Conservation (phyloP, 2,113 vertebrate genomes). For the Microcebus lehilahytsara region DNA sequence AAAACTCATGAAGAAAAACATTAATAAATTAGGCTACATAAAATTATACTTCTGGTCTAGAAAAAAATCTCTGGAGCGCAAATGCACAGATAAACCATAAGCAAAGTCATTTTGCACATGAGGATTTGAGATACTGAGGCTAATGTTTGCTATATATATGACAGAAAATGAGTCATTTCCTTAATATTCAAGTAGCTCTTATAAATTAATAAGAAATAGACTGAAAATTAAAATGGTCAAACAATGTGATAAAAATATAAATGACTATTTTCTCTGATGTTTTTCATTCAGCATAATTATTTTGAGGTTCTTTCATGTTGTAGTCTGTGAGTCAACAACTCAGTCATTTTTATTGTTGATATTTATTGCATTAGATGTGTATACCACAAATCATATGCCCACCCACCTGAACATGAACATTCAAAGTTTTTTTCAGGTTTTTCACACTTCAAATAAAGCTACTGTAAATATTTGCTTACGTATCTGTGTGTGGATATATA, state of each 20-base stretch:
- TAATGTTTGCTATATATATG: neutral
- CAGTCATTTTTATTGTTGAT: too few relatives aligned
- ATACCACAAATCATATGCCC: too few relatives aligned
- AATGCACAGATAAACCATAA: neutral
- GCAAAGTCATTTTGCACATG: neutral
- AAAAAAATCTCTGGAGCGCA: neutral
- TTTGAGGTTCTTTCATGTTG: too few relatives aligned
- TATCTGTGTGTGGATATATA: too few relatives aligned
- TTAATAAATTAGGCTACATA: neutral
- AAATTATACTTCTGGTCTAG: neutral
- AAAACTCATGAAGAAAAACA: neutral
- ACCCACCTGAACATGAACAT: too few relatives aligned
- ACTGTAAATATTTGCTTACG: too few relatives aligned
- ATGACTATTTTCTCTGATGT: neutral
- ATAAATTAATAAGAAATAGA: neutral
- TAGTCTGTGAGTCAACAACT: too few relatives aligned
- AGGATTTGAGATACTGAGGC: neutral
- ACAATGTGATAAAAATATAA: neutral
- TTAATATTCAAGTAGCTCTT: neutral
- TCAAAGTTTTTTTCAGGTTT: too few relatives aligned
- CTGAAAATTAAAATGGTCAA: neutral
- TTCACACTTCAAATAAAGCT: too few relatives aligned
- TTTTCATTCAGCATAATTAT: too few relatives aligned
- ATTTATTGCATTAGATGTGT: too few relatives aligned
- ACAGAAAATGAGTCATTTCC: neutral